Conservation (phyloP, 1,140 invertebrate species). For the Drosophila nigromelanica region DNA sequence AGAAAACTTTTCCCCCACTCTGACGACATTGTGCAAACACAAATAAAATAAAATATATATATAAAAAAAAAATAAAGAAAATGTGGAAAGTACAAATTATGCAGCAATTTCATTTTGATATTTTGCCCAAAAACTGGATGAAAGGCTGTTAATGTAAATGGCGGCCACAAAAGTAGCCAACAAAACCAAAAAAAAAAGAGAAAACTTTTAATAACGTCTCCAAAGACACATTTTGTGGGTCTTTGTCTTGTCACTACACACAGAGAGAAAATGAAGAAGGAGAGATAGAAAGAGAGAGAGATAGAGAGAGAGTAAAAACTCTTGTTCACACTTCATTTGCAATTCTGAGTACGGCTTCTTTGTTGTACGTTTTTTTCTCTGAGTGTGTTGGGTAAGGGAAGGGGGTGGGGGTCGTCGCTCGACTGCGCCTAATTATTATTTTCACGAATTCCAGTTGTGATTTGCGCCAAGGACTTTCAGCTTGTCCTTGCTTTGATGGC, state of each 20-base stretch:
- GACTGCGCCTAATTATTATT: conserved; percentile 74
- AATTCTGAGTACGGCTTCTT: conserved; percentile 66
- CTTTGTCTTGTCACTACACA: conserved; percentile 39
- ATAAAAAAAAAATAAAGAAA: conserved; percentile 21
- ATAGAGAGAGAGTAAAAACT: conserved; percentile 32
- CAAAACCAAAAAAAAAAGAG: conserved; percentile 21
- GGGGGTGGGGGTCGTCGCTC: neutral
- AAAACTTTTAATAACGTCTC: conserved; percentile 82
- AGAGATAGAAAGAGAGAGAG: neutral
- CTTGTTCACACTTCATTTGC: conserved; percentile 80
- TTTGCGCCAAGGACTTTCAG: conserved; percentile 46
- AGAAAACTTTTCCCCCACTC: conserved; percentile 66
- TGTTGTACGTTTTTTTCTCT: conserved; percentile 27
- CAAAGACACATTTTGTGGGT: conserved; percentile 57
- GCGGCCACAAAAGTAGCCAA: conserved; percentile 55
- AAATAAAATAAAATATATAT: conserved; percentile 36
- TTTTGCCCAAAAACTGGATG: conserved; percentile 67
- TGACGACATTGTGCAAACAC: conserved; percentile 56
- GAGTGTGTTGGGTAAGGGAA: neutral
- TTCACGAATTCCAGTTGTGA: conserved; percentile 62
- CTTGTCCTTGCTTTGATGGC: conserved; percentile 46
- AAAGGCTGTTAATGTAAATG: conserved; percentile 82
- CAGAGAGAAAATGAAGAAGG: neutral
- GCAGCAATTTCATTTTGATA: conserved; percentile 83
- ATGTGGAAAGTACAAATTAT: conserved; percentile 79